Evolutionary conservation across 2,888 invertebrate species (phyloP), one percentile per base, ranked within the genome.

Genomic region (Acanthosepion esculentum): DNA sequence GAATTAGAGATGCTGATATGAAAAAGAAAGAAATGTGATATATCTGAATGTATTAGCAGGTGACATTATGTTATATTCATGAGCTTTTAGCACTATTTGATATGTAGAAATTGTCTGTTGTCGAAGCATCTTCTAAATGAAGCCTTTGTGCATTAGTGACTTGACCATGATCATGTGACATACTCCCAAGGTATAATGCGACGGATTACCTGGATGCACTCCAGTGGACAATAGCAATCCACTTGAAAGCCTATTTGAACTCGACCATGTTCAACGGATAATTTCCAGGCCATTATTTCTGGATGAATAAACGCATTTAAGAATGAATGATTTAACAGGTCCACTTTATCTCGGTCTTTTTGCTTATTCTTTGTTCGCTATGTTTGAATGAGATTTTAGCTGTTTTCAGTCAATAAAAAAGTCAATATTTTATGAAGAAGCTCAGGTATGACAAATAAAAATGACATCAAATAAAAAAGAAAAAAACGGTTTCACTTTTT

Each of bases 221-320:
- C 33, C 78, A 78, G 78, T n/a, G n/a, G n/a, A 78, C 78, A 78
- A 78, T 78, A 78, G 78, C 78, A 78, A 78, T n/a, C 78, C 78
- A 15, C 15, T 78, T 78, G 78, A 78, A 78, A 78, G 78, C 12
- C 78, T 78, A 78, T 78, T n/a, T n/a, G n/a, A 15, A 78, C 12
- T 15, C 23, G 12, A 78, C n/a, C n/a, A 33, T 78, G n/a, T 15
- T 78, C n/a, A 78, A 33, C n/a, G 5, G 78, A 78, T 78, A 33
- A n/a, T n/a, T 78, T 78, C 78, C 78, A n/a, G 4, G 78, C n/a
- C 78, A 78, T 78, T 33, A 78, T 78, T 33, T 78, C 23, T 33
- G 78, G n/a, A 78, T 78, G 33, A 78, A n/a, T n/a, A 78, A n/a
- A n/a, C 33, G 78, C 78, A 78, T 78, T 78, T 33, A n/a, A 15